phyloP scores from a whole-genome alignment of 2,113 vertebrate genomes.

The Misgurnus anguillicaudatus region DNA sequence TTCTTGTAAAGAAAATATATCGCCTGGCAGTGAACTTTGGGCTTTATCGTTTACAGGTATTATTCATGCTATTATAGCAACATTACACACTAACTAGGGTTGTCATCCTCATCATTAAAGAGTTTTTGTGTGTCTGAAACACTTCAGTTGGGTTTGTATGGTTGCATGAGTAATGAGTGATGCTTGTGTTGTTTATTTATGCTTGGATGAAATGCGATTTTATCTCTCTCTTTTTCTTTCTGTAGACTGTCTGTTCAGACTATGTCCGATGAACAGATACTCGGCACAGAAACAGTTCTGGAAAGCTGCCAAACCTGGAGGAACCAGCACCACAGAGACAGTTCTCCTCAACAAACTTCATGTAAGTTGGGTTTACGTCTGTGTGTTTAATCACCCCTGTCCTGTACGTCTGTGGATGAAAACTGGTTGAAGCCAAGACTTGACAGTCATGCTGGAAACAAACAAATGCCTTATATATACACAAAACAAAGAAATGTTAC shows the following conservation, averaged over 20 bases:
- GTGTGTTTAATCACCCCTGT: background rate
- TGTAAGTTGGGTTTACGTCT: constrained; percentile 70
- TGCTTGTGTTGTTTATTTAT: background rate
- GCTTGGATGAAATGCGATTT: constrained; percentile 4
- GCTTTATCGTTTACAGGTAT: too few species aligned
- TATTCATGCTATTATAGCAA: too few species aligned
- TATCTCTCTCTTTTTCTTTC: constrained; percentile 20
- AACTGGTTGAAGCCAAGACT: background rate
- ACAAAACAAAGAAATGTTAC: constrained; percentile 5
- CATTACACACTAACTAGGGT: too few species aligned
- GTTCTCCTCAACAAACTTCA: constrained; percentile 97
- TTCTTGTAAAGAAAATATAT: too few species aligned
- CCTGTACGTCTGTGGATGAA: background rate
- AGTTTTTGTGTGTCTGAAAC: constrained; percentile 19
- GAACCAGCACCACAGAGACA: constrained; percentile 88
- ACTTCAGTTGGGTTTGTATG: background rate
- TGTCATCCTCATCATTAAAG: constrained; percentile 48
- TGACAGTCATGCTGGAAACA: background rate
- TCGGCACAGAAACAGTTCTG: constrained; percentile 99
- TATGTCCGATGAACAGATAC: constrained; percentile 99
- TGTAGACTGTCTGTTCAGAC: constrained; percentile 93
- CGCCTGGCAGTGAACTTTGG: too few species aligned
- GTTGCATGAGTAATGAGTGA: background rate
- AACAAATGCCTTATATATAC: background rate
- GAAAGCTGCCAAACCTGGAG: constrained; percentile 97